Conservation (phyloP, 1,140 invertebrate genomes). For the Drosophila ambigua region DNA sequence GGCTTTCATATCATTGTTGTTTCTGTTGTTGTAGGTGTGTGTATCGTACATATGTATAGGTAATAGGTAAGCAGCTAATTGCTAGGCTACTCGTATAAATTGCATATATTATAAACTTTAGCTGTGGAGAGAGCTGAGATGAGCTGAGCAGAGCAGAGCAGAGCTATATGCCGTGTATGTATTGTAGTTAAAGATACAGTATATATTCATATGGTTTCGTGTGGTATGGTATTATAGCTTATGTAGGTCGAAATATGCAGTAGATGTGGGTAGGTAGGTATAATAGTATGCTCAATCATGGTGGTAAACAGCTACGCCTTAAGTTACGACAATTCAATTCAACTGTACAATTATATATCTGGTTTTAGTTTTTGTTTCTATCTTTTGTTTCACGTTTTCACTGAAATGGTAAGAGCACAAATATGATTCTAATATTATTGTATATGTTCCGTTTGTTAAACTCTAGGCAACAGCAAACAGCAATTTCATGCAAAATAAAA, state of each 20-base stretch:
- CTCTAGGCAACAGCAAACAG: conserved; percentile 4
- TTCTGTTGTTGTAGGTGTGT: background rate
- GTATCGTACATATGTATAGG: conserved; percentile 13
- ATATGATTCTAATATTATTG: conserved; percentile 43
- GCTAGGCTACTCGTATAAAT: conserved; percentile 31
- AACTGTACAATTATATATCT: conserved; percentile 59
- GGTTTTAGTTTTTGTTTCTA: no score
- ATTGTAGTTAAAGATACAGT: conserved; percentile 24
- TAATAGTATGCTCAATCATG: conserved; percentile 50
- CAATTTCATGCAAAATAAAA: conserved; percentile 23
- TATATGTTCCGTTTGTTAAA: conserved; percentile 19
- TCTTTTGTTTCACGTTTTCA: conserved; percentile 51
- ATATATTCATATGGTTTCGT: conserved; percentile 31
- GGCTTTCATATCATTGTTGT: conserved; percentile 1
- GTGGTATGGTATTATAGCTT: conserved; percentile 41
- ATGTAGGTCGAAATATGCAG: conserved; percentile 43
- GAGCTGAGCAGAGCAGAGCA: no score
- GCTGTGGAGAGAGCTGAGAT: conserved; percentile 9
- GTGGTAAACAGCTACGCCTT: conserved; percentile 56
- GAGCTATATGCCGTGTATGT: no score
- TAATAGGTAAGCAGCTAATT: conserved; percentile 37
- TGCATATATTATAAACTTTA: conserved; percentile 30
- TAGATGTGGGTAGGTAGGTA: conserved; percentile 34
- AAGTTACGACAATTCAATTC: conserved; percentile 63
- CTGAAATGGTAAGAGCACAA: conserved; percentile 77